phyloP scores from a whole-genome alignment of 2,113 vertebrate genomes.

The Calyptommatus sinebrachiatus region DNA sequence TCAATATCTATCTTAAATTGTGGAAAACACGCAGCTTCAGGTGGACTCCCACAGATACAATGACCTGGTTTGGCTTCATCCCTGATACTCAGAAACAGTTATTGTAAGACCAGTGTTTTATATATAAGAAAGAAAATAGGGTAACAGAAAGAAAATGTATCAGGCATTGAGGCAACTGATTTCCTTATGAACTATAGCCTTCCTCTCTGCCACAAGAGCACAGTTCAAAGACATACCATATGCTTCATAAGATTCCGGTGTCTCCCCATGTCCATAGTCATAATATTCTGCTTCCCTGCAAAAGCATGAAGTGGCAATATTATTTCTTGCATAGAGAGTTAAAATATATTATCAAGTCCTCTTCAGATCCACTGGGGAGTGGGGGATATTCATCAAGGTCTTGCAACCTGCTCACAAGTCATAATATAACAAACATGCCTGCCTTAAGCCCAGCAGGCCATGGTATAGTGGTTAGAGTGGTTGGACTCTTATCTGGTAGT shows the following conservation, averaged over 20 bases:
- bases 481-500: no score
- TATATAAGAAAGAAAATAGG: background rate
- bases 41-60: background rate
- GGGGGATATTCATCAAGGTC: background rate
- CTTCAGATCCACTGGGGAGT: no score
- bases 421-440: background rate
- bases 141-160: background rate
- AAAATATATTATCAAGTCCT: background rate
- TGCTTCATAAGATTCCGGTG: constrained; percentile 88
- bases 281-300: constrained; percentile 95
- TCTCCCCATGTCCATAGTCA: constrained; percentile 95
- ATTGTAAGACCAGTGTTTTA: background rate
- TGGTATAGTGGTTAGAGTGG: no score
- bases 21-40: background rate
- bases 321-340: background rate
- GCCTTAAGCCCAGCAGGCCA: background rate
- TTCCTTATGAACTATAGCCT: background rate
- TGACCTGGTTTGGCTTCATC: fast-evolving
- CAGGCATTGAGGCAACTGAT: background rate
- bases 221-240: constrained; percentile 81
- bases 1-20: background rate
- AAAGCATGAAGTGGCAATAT: constrained; percentile 42
- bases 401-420: no score
- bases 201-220: background rate
- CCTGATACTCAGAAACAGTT: fast-evolving